Base-by-base conservation (phyloP, 2,797 vertebrate species). In the Lithobates sylvaticus region DNA sequence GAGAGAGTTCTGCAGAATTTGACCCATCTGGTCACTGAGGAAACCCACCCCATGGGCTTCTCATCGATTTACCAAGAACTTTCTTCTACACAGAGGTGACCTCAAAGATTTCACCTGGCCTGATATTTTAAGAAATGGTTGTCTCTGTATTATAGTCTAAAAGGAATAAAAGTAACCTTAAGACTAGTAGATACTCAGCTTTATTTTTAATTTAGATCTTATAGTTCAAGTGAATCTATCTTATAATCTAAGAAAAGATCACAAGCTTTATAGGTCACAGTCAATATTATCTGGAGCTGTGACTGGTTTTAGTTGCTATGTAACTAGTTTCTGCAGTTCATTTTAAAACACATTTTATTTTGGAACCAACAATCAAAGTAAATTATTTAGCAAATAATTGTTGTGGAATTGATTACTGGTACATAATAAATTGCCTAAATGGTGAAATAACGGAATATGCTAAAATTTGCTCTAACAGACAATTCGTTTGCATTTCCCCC, bases 11-110 rank as follows among this genome's bases (percentile, higher is more conserved):
- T 89, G 85, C 68, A 86, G 84, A 85, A 84, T 81, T 76, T 83
- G 69, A 86, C 42, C 85, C 87, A 88, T 92, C 88, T 91, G 84
- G 82, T 91, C 82, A 91, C 88, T 76, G 80, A 93, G 88, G 90
- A 92, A 90, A 90, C 87, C 87, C 89, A 89, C 88, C 81, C 67
- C 68, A 86, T 83, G 3, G 81, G 86, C 78, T 90, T 91, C 89
- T 76, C 82, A 80, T 88, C 15, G 79, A 93, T 89, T 83, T 88
- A 75, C 89, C 87, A 80, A 77, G 65, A 81, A 69, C 88, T 87
- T 88, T 26, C 70, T 90, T 88, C 61, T 86, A 77, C n/a, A 32
- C 58, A 84, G 85, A 88, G 81, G 76, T 91, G 79, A 89, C 77
- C 85, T 90, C 85, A 71, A 76, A 78, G 5, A 58, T 84, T 91